Base-by-base conservation (phyloP, 2,113 vertebrate species). In the human (Homo sapiens) region DNA sequence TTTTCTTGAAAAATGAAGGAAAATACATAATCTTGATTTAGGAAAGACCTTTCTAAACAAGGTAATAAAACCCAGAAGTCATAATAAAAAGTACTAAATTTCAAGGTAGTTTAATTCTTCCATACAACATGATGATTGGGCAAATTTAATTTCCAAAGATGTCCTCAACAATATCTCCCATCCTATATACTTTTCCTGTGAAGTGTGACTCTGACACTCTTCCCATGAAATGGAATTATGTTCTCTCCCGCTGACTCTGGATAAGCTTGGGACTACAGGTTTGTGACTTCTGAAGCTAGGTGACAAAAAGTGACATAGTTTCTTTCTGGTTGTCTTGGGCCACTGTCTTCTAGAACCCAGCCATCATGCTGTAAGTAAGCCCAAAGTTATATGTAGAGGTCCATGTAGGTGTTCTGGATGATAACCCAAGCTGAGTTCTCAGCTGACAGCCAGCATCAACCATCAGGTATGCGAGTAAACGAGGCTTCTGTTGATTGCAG, bases 81-180 rank as follows among this genome's bases (percentile, higher is more conserved):
- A 88, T 72, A 91, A 16, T 43, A 7, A 66, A 66, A 61, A 72
- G 43, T n/a, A 82, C 35, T 80, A 59, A 52, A 72, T 85, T 70
- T 93, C 75, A 97, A 94, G n/a, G 23, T 38, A 61, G 83, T 22
- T 96, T 59, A 78, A 52, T 88, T 75, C 20, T 87, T 92, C 72
- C 61, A 55, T 57, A 72, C 86, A 90, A 70, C 25, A 61, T 76
- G 79, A 92, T 72, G 59, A 82, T 9, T 57, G 10, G 22, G n/a
- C 7, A n/a, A 87, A 76, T 64, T 83, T 55, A 79, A 61, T 89
- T 89, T 45, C 27, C 82, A 52, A 32, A 84, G 16, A 84, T 22
- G 4, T 89, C 61, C 45, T 75, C 27, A 95, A 83, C 8, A 88
- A 27, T 43, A 18, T 35, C 25, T 48, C 27, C 55, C 27, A 80